These are phyloP conservation scores for Nomada lathburiana DNA, from an alignment of 2,888 invertebrate genomes.

Conservation along the genomic window DNA sequence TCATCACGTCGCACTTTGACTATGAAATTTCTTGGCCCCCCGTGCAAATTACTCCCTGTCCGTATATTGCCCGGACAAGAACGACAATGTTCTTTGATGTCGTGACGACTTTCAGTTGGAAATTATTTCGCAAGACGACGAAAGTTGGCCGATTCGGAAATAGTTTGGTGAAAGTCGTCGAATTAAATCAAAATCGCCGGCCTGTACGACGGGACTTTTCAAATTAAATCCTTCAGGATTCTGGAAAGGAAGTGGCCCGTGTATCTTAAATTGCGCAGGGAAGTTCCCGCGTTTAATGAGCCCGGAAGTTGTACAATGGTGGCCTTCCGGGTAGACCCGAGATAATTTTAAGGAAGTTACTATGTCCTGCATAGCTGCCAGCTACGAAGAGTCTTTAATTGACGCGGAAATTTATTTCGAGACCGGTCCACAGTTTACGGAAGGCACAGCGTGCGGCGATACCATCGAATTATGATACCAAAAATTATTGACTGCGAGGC, in stretches of 20 bases:
- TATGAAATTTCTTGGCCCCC: conserved; percentile 6
- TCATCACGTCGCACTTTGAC: background rate
- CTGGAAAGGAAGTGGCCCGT: background rate
- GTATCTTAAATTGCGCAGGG: conserved; percentile 13
- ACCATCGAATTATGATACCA: too few relatives aligned
- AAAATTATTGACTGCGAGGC: too few relatives aligned
- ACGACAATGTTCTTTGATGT: background rate
- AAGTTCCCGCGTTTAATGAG: conserved; percentile 17
- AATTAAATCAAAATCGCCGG: conserved; percentile 14
- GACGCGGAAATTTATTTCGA: background rate
- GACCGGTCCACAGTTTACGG: background rate
- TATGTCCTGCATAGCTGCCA: background rate
- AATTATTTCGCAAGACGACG: background rate
- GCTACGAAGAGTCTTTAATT: too few relatives aligned
- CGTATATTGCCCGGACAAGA: background rate
- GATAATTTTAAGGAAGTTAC: background rate
- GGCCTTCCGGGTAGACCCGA: background rate
- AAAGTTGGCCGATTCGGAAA: background rate
- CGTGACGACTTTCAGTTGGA: too few relatives aligned
- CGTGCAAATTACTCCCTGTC: too few relatives aligned
- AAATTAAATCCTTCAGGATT: conserved; percentile 3
- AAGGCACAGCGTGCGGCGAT: too few relatives aligned
- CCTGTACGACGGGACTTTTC: background rate
- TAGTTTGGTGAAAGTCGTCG: background rate
- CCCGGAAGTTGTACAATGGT: conserved; percentile 5